Evolutionary conservation across 1,140 invertebrate genomes (phyloP).

Genomic region (Wasmannia auropunctata): DNA sequence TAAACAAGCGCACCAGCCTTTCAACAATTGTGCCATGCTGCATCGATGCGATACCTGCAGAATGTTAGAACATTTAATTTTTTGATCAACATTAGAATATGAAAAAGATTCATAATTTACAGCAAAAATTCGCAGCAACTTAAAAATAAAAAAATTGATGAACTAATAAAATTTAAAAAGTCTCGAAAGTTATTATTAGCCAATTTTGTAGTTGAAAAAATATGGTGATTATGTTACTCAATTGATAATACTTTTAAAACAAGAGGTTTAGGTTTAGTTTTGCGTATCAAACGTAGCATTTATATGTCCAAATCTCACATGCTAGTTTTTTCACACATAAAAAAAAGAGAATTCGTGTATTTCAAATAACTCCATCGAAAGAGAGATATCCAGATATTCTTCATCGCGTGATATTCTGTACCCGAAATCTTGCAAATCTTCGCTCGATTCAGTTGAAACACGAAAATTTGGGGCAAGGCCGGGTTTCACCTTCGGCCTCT

Average conservation of each 20-base stretch:
- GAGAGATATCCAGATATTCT: not conserved
- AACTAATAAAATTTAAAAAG: not conserved
- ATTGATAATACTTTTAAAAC: not conserved
- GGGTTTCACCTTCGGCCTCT: not conserved
- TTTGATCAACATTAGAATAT: not conserved
- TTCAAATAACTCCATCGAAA: not conserved
- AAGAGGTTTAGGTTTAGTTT: not conserved
- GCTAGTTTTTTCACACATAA: not conserved
- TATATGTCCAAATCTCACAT: not conserved
- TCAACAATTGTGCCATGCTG: not conserved
- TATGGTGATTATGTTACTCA: not conserved
- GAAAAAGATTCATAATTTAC: not conserved
- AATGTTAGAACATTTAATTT: not conserved
- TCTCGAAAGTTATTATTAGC: not conserved
- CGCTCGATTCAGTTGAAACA: not conserved
- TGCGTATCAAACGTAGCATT: too few relatives aligned
- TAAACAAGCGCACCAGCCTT: not conserved
- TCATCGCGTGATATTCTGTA: not conserved
- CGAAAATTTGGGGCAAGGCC: not conserved
- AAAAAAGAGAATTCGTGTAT: not conserved
- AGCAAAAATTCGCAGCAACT: not conserved
- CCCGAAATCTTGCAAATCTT: not conserved
- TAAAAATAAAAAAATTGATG: not conserved
- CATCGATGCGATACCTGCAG: not conserved
- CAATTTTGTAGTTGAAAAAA: not conserved